Conservation (phyloP, 2,113 vertebrate genomes). For the Pagrus major region DNA sequence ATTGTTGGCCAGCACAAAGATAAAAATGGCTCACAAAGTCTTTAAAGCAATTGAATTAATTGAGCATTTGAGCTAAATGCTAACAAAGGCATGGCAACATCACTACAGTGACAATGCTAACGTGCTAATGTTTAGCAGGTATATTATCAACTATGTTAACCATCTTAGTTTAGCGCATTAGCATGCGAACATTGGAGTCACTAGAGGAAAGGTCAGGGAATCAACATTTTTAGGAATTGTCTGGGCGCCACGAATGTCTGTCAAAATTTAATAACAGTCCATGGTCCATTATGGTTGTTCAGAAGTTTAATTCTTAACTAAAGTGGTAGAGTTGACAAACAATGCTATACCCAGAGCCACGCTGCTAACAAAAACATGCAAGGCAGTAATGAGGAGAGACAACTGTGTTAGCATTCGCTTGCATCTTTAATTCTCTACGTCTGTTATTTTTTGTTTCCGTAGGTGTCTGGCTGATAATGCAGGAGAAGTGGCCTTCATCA, state of each 20-base stretch:
- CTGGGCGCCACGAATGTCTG: background rate
- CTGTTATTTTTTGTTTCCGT: background rate
- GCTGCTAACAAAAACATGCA: background rate
- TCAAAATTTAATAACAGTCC: background rate
- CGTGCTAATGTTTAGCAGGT: background rate
- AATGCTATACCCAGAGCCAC: background rate
- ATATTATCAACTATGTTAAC: background rate
- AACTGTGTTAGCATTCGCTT: background rate
- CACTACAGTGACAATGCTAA: background rate
- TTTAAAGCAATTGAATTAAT: background rate
- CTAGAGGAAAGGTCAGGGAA: background rate
- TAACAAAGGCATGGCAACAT: background rate
- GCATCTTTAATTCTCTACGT: background rate
- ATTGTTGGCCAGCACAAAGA: background rate
- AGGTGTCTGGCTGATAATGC: constrained; percentile 88
- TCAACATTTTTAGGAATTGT: background rate
- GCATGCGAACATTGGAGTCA: background rate
- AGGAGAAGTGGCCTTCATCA: constrained; percentile 91
- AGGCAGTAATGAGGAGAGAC: background rate
- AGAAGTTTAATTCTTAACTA: background rate
- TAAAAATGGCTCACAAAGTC: background rate
- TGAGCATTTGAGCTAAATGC: background rate
- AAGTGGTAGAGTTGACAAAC: too few relatives aligned
- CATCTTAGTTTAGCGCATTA: background rate
- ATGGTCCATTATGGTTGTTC: background rate